Evolutionary conservation across 2,797 vertebrate species (phyloP).

Genomic region (Pangasius macronema): DNA sequence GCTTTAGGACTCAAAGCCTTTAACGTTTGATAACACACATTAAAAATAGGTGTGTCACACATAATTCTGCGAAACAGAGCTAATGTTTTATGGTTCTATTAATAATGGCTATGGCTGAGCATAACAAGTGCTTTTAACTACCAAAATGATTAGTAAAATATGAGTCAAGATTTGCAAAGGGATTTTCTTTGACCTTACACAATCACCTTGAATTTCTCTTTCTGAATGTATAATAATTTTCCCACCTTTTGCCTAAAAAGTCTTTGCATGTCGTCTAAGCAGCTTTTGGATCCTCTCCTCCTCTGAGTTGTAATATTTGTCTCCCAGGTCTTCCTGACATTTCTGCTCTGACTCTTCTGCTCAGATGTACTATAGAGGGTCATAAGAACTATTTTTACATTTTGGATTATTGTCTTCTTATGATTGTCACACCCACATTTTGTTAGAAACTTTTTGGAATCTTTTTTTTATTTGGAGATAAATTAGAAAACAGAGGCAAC

Average conservation of each 20-base stretch:
- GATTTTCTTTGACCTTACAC: not conserved
- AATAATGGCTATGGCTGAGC: not conserved
- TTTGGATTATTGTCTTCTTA: not conserved
- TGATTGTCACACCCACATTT: not conserved
- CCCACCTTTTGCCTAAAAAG: not conserved
- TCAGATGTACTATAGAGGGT: not conserved
- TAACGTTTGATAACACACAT: not conserved
- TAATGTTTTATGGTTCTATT: not conserved
- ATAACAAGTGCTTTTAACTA: not conserved
- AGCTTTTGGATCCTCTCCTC: not conserved
- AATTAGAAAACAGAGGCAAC: not conserved
- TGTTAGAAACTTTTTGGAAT: not conserved
- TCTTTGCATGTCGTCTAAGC: not conserved
- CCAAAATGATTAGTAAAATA: not conserved
- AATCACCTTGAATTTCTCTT: not conserved
- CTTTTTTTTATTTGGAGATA: not conserved
- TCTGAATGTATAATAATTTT: not conserved
- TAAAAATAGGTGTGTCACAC: not conserved
- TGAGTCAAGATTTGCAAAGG: not conserved
- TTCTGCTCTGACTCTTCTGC: not conserved
- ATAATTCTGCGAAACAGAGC: not conserved
- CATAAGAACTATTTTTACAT: not conserved
- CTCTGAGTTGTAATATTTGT: not conserved
- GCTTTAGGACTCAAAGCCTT: not conserved
- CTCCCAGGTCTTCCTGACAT: not conserved